phyloP scores from a whole-genome alignment of 2,797 vertebrate genomes.

The Fistularia commersonii region DNA sequence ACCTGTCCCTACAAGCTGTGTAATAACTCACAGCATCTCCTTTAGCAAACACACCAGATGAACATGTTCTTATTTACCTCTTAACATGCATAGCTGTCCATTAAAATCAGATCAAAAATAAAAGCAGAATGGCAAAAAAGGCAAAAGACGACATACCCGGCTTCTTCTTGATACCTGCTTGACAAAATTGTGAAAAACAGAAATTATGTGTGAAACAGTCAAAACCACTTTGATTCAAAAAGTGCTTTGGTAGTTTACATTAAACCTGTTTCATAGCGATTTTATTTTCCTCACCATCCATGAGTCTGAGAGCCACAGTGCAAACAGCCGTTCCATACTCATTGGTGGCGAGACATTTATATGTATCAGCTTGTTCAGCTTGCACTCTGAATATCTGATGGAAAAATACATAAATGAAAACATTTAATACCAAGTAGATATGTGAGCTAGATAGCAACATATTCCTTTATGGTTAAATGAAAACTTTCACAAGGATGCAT shows the following conservation, averaged over 20 bases:
- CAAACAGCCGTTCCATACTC: constrained; percentile 80
- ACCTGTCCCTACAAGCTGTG: too few relatives aligned
- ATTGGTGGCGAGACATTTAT: constrained; percentile 82
- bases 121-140: not conserved
- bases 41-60: too few relatives aligned
- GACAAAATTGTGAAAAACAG: constrained; percentile 19
- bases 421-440: not conserved
- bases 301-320: constrained; percentile 77
- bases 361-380: constrained; percentile 75
- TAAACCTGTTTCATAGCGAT: not conserved
- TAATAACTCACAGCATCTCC: too few relatives aligned
- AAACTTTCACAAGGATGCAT: not conserved
- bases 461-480: too few relatives aligned
- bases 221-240: not conserved
- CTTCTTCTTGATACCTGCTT: constrained; percentile 78
- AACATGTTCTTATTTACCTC: too few relatives aligned
- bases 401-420: not conserved
- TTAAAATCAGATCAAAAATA: not conserved
- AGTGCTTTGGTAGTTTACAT: not conserved
- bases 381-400: constrained; percentile 76
- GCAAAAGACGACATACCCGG: constrained; percentile 49
- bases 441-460: not conserved
- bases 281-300: constrained; percentile 70
- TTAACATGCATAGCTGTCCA: too few relatives aligned
- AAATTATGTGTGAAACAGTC: too few relatives aligned